Conservation (phyloP, 1,140 invertebrate species). For the Onthophagus taurus region DNA sequence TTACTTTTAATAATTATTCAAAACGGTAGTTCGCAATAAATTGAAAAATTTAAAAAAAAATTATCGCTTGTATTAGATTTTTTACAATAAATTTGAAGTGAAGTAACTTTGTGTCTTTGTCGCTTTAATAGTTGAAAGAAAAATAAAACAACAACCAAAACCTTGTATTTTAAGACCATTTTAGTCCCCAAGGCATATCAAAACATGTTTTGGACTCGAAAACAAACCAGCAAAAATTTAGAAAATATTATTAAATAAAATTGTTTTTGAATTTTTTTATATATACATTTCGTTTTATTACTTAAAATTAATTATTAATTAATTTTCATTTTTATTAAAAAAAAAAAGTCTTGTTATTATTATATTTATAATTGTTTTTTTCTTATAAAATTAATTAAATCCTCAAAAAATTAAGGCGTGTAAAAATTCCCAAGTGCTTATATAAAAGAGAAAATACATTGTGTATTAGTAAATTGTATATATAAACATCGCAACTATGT, state of each 20-base stretch:
- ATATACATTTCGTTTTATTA: neutral
- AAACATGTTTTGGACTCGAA: constrained; percentile 7
- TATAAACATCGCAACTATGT: constrained; percentile 14
- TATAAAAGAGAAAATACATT: constrained; percentile 11
- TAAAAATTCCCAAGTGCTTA: constrained; percentile 20
- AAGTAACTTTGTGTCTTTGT: constrained; percentile 23
- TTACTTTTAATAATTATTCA: too few relatives aligned
- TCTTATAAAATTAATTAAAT: constrained; percentile 8
- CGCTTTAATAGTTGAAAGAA: constrained; percentile 21
- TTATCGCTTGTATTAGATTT: too few relatives aligned
- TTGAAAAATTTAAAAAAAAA: too few relatives aligned
- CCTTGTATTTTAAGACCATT: neutral
- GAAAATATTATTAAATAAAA: constrained; percentile 7
- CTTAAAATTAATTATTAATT: neutral
- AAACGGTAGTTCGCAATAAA: too few relatives aligned
- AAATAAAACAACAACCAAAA: neutral
- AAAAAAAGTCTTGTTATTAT: too few relatives aligned
- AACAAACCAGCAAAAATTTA: constrained; percentile 17
- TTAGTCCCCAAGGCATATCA: constrained; percentile 11
- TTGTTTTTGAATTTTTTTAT: constrained; percentile 7
- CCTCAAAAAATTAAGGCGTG: constrained; percentile 7
- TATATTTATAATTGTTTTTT: constrained; percentile 9
- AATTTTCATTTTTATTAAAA: constrained; percentile 4
- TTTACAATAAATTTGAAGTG: too few relatives aligned
- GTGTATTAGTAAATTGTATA: constrained; percentile 18